Percentiles rank a stretch among this genome's conserved stretches.
These are phyloP conservation scores for Lepidocyrtinus sp. DNA, from an alignment of 2,888 invertebrate genomes.

Conservation along the genomic window DNA sequence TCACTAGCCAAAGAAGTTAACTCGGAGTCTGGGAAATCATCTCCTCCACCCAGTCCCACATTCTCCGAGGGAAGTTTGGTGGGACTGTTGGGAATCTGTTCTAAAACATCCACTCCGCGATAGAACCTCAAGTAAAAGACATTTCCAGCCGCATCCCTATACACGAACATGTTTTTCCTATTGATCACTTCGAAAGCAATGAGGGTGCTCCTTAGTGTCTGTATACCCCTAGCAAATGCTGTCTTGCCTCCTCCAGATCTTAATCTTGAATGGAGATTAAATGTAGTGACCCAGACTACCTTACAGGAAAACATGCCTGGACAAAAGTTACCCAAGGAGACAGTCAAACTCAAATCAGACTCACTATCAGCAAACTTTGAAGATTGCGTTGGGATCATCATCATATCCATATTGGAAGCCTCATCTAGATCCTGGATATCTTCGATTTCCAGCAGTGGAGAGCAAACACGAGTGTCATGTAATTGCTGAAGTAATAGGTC, in stretches of 20 bases:
- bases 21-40: conserved; percentile 38
- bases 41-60: neutral
- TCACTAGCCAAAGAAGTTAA: conserved; percentile 38
- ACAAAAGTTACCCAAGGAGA: conserved; percentile 56
- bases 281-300: conserved; percentile 81
- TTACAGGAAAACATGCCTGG: conserved; percentile 83
- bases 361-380: conserved; percentile 45
- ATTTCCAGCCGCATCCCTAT: conserved; percentile 78
- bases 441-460: conserved; percentile 79
- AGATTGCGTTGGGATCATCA: conserved; percentile 60
- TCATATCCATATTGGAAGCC: conserved; percentile 71
- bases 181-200: conserved; percentile 82
- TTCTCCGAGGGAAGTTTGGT: conserved; percentile 23
- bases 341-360: conserved; percentile 34
- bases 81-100: conserved; percentile 26
- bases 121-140: conserved; percentile 77
- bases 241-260: conserved; percentile 78
- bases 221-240: conserved; percentile 77
- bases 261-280: conserved; percentile 81
- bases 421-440: conserved; percentile 72
- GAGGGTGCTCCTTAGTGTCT: conserved; percentile 78
- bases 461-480: conserved; percentile 79
- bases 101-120: conserved; percentile 47
- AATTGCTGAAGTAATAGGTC: conserved; percentile 80
- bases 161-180: conserved; percentile 84